Base-by-base conservation (phyloP, 2,888 invertebrate species). In the Caenorhabditis uteleia region DNA sequence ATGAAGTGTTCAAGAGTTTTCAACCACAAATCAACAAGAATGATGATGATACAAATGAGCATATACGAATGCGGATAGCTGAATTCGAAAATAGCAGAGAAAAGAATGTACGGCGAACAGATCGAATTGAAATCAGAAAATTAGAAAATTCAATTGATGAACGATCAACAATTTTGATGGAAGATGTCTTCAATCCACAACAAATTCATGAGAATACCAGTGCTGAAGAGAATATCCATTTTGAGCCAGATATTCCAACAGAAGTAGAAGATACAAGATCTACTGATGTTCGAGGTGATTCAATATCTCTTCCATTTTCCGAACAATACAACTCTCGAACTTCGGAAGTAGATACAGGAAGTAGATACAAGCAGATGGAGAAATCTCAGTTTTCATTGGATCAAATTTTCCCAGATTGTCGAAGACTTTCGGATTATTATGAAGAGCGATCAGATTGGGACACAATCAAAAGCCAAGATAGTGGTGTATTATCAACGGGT, bases 401-500 rank as follows among this genome's bases (percentile, higher is more conserved):
- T 20, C 54, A 61, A 23, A 61, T 61, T 10, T 55, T 61, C 49
- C 7, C 5, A 34, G 59, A 48, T 3, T 53, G 47, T n/a, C 23
- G 55, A 23, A 40, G 55, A 23, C 51, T 55, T 43, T 61, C 61
- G 12, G 56, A 55, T 25, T 61, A 56, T 33, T 61, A 61, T 25
- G 61, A 61, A 26, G 61, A 61, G 26, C 61, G 61, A 6, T 43
- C 43, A 31, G 53, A 53, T 7, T 59, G 59, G 59, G 53, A 59
- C 26, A 59, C 59, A n/a, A 53, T 61, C n/a, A 34, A 54, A 44
- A 55, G 54, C 40, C 49, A 55, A 20, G 60, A 61, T 36, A 61
- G 60, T 45, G 60, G 60, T 40, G 60, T 61, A 10, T 44, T 55
- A 42, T 61, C 60, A 6, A 48, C 49, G 20, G 60, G 54, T 18